Percentiles rank a stretch among this genome's conserved stretches.
phyloP scores from a whole-genome alignment of 2,113 vertebrate species.

The Coryphaenoides rupestris region DNA sequence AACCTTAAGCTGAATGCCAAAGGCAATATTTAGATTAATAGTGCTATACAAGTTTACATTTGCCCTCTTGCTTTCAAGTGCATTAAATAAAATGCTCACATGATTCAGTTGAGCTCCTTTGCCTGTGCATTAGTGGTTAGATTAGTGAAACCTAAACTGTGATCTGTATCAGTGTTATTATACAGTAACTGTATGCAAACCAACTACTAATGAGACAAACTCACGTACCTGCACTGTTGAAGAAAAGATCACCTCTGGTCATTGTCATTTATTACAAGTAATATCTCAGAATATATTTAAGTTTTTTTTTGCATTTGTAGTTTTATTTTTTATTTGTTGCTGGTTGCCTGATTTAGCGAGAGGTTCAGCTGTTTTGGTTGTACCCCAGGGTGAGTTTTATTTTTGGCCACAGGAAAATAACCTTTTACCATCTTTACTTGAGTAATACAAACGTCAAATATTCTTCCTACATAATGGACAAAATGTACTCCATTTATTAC shows the following conservation, averaged over 20 bases:
- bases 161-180: constrained; percentile 18
- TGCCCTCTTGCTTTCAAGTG: constrained; percentile 90
- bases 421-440: constrained; percentile 13
- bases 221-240: too few relatives aligned
- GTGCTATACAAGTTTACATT: constrained; percentile 83
- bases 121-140: too few relatives aligned
- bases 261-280: constrained; percentile 1
- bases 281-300: constrained; percentile 17
- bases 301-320: constrained; percentile 17
- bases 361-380: background rate
- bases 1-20: constrained; percentile 76
- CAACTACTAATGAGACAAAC: background rate
- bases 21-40: constrained; percentile 45
- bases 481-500: constrained; percentile 47
- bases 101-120: background rate
- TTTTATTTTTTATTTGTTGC: background rate
- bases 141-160: too few relatives aligned
- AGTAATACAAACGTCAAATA: too few relatives aligned
- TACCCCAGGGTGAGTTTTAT: constrained; percentile 23
- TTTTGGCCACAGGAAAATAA: constrained; percentile 23
- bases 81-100: constrained; percentile 64
- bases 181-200: constrained; percentile 35
- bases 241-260: background rate
- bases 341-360: background rate
- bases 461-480: too few relatives aligned